Evolutionary conservation across 2,113 vertebrate species (phyloP), one percentile per base, ranked within the genome.

Genomic region (Nettapus auritus): DNA sequence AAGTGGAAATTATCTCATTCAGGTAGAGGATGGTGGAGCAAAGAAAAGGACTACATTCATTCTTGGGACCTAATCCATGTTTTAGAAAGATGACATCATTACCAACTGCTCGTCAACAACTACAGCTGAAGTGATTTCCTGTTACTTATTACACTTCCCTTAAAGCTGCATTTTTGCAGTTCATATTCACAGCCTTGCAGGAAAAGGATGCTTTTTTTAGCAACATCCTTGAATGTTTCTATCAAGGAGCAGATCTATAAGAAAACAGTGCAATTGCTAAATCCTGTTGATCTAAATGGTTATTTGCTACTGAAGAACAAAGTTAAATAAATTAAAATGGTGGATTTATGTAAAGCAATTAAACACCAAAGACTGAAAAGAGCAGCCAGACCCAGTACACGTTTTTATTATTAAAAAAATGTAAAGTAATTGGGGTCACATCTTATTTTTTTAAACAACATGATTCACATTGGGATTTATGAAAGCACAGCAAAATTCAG

Each of bases 191-290:
- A 95, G 77, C 86, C 64, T 52, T 53, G 55, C 91, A 97, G 92
- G 96, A 97, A 95, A 81, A 96, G 90, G 56, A 91, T 93, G 77
- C 75, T 95, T 98, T 98, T 98, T 98, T 98, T 97, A 96, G 96
- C 93, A 83, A 92, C 87, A 97, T 90, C 94, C 95, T 96, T 97
- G 86, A 93, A 63, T 31, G 22, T 78, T 96, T 96, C 76, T 86
- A 95, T 59, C 90, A 88, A 77, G 56, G 71, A 48, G 50, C 82
- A 82, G 90, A 68, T 93, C 89, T 53, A 69, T 36, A 96, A 82
- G 57, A 78, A 94, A 94, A 83, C 21, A 36, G 25, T 59, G 53
- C 56, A 66, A 57, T 17, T 83, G 23, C 79, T 92, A 78, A 82
- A 86, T 46, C 82, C 69, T 44, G 60, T 56, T 88, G 64, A 64